Evolutionary conservation across 2,888 invertebrate genomes (phyloP), one percentile per base, ranked within the genome.

Genomic region (Portevinia maculata): DNA sequence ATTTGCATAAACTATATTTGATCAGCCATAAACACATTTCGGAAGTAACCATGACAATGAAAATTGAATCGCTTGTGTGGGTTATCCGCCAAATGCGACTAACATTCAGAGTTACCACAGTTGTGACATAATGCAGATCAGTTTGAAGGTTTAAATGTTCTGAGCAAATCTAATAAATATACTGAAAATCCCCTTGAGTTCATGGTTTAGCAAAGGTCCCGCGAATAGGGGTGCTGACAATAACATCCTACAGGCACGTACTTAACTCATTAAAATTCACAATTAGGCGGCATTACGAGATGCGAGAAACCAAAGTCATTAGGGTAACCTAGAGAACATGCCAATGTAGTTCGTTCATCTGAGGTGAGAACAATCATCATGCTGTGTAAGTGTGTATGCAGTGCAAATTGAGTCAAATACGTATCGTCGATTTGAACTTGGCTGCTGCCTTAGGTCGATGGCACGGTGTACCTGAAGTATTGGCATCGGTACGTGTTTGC

Each of bases 1-100:
- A 75, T 75, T 75, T 75, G 24, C 79, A 75, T 81, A 69, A 67
- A 74, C 15, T 28, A 46, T 53, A 19, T 55, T 62, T 37, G 48
- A 59, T 60, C 39, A 30, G 13, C 15, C 9, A 17, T 60, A 69
- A 62, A 62, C 74, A 73, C 75, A 81, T 75, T 75, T 75, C 59
- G 69, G 64, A 75, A 75, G 46, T 70, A 39, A 69, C 79, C 75
- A 41, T 81, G 79, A 59, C 64, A 81, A 81, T 81, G 79, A 75
- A 81, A 75, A 37, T 62, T 34, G 32, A 34, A 34, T 34, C n/a
- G 32, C 21, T 50, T 34, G 15, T 13, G 39, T 11, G 34, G 52
- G 39, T 15, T 15, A 39, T 15, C 39, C 39, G 13, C 6, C 6
- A 3, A 24, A 24, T 24, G 2, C 5, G 24, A 24, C 24, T 24